These are phyloP conservation scores for Antrozous pallidus DNA, from an alignment of 2,797 vertebrate genomes.

Conservation along the genomic window DNA sequence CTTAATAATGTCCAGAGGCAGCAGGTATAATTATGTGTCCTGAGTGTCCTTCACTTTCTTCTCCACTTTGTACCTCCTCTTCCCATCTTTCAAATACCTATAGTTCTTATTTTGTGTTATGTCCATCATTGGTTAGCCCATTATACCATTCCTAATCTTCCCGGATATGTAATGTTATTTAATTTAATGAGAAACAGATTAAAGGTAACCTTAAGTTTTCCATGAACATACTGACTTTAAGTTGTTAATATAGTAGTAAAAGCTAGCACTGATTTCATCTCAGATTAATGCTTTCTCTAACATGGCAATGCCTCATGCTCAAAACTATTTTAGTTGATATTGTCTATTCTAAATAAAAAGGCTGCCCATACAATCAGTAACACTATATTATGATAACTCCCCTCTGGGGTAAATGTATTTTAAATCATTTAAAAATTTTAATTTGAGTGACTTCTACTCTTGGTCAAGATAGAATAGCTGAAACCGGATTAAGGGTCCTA, in stretches of 20 bases:
- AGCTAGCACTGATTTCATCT: not conserved
- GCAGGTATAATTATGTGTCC: not conserved
- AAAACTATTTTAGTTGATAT: not conserved
- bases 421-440: constrained; percentile 19
- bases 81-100: not conserved
- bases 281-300: not conserved
- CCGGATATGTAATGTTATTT: not conserved
- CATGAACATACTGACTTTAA: not conserved
- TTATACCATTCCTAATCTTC: not conserved
- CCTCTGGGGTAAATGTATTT: not conserved
- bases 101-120: not conserved
- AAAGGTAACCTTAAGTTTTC: constrained; percentile 3
- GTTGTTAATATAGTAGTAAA: not conserved
- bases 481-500: not conserved
- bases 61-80: not conserved
- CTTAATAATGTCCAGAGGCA: not conserved
- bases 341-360: constrained; percentile 25
- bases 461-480: not conserved
- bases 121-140: not conserved
- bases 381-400: not conserved
- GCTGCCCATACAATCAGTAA: not conserved
- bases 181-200: not conserved
- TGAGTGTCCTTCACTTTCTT: not conserved
- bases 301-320: not conserved
- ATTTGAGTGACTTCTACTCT: not conserved